These are phyloP conservation scores for Herpailurus yagouaroundi DNA, from an alignment of 2,113 vertebrate genomes.

Conservation along the genomic window DNA sequence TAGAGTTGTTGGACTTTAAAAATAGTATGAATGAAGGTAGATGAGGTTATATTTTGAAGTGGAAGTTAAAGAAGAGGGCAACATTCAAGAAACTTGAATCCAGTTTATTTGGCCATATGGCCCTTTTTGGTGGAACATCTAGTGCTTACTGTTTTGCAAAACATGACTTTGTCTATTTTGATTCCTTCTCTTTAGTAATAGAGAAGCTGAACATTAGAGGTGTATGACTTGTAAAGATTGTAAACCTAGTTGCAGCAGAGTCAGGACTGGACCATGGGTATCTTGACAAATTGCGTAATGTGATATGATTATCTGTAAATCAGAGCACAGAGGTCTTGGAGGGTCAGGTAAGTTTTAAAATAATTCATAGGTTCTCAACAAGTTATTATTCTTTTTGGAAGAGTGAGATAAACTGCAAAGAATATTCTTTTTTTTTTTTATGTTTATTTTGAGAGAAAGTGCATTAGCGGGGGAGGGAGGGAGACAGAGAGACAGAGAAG, in stretches of 20 bases:
- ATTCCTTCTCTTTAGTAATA: conserved; percentile 14
- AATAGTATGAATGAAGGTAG: background rate
- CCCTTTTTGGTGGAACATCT: background rate
- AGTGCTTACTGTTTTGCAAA: background rate
- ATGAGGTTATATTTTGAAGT: conserved; percentile 1
- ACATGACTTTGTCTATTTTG: background rate
- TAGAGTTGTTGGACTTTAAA: conserved; percentile 18
- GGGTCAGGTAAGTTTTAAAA: conserved; percentile 19
- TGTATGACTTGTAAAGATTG: background rate
- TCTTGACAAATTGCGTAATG: conserved; percentile 10
- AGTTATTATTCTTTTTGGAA: conserved; percentile 40
- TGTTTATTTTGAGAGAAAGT: too few species aligned
- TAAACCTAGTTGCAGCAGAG: background rate
- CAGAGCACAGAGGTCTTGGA: background rate
- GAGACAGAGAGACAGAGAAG: too few species aligned
- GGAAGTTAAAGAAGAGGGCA: background rate
- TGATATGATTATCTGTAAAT: conserved; percentile 16
- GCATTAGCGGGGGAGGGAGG: too few species aligned
- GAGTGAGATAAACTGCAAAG: background rate
- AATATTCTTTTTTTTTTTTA: background rate
- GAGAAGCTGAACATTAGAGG: background rate
- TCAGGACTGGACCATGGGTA: background rate
- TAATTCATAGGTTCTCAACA: background rate
- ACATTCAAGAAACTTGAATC: background rate
- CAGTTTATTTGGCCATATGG: background rate